Percentiles rank a stretch among this genome's conserved stretches.
These are phyloP conservation scores for Nysson spinosus DNA, from an alignment of 2,888 invertebrate genomes.

Conservation along the genomic window DNA sequence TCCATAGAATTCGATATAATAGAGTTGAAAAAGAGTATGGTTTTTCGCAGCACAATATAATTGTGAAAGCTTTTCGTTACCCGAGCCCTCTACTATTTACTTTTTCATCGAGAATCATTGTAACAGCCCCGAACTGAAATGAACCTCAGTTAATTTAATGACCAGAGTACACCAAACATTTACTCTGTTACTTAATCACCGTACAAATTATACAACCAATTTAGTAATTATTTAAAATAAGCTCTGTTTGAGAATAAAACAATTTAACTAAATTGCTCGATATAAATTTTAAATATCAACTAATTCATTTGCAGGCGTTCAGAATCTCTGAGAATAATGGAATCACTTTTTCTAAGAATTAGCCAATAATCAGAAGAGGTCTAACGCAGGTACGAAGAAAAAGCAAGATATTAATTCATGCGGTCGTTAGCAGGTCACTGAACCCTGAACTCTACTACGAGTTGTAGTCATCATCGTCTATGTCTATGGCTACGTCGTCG, in stretches of 20 bases:
- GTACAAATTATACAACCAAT: slow-evolving; percentile 32
- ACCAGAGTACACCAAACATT: slow-evolving; percentile 28
- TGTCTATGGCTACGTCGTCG: slow-evolving; percentile 22
- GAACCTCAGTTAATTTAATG: slow-evolving; percentile 25
- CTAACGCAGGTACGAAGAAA: slow-evolving; percentile 28
- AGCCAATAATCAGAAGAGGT: no score
- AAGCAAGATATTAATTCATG: slow-evolving; percentile 63
- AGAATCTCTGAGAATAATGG: no score
- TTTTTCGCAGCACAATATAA: no score
- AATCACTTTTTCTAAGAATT: no score
- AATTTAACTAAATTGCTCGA: no score
- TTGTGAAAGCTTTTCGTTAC: no score
- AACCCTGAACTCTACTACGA: slow-evolving; percentile 61
- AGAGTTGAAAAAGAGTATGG: no score
- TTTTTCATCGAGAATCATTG: background rate
- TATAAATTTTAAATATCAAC: no score
- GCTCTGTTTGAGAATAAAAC: no score
- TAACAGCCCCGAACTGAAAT: background rate
- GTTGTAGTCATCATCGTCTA: slow-evolving; percentile 35
- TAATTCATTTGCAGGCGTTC: no score
- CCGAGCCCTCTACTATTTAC: background rate
- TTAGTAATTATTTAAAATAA: slow-evolving; percentile 30
- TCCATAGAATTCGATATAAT: no score
- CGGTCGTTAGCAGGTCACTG: slow-evolving; percentile 68
- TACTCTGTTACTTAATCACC: slow-evolving; percentile 33